Evolutionary conservation across 2,113 vertebrate species (phyloP).

Genomic region (Kryptolebias marmoratus): DNA sequence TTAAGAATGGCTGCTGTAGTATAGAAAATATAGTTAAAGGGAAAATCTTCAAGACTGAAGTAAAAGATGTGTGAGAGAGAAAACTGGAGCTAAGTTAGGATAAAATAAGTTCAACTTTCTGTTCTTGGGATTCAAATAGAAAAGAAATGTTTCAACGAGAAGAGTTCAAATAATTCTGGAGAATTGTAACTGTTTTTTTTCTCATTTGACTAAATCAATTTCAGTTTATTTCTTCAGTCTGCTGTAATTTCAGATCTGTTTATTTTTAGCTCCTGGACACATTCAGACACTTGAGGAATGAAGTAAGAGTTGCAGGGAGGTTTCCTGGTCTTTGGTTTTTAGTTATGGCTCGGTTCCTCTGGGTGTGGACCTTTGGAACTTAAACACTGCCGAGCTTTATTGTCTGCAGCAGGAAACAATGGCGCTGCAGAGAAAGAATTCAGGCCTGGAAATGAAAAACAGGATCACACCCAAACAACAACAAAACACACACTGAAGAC

Average conservation of each 20-base stretch:
- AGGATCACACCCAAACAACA: slow-evolving; percentile 7
- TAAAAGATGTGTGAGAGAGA: no score
- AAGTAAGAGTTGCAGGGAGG: slow-evolving; percentile 10
- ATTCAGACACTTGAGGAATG: neutral
- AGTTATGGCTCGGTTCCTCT: slow-evolving; percentile 6
- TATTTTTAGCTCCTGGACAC: neutral
- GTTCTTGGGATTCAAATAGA: no score
- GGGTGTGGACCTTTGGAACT: slow-evolving; percentile 26
- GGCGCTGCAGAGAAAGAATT: neutral
- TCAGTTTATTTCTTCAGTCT: neutral
- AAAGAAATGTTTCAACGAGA: no score
- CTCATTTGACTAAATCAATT: no score
- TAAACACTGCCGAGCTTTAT: slow-evolving; percentile 26
- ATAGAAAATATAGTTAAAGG: no score
- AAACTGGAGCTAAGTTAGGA: no score
- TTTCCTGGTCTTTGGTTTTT: neutral
- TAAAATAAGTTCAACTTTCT: no score
- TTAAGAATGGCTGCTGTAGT: no score
- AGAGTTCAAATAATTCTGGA: no score
- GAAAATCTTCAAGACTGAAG: no score
- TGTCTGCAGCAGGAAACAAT: slow-evolving; percentile 15
- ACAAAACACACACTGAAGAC: neutral
- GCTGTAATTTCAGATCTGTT: neutral
- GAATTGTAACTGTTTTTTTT: no score
- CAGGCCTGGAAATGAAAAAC: slow-evolving; percentile 7